Evolutionary conservation across 2,888 invertebrate genomes (phyloP), one percentile per base, ranked within the genome.

Genomic region (Trichopria drosophilae): DNA sequence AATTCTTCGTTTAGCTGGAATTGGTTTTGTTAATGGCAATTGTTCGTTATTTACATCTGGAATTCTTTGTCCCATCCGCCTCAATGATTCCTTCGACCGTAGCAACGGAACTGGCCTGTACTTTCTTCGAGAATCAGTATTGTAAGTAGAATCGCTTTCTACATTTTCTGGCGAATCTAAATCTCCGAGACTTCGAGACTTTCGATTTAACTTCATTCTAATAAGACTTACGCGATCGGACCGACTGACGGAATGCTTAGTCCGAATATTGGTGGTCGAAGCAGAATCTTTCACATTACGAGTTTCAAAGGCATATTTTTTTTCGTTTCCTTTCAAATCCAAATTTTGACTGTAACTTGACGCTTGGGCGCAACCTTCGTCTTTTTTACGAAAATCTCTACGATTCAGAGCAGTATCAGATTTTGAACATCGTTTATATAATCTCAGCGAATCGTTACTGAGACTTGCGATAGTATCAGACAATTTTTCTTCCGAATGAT

Each of bases 101-200:
- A 64, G 64, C 16, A 62, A 37, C 2, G 64, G 64, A 19, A 62
- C 51, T 3, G 65, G 62, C 22, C 59, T 64, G 29, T 59, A 56
- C 9, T 53, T 36, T 5, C 53, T 37, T 20, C 32, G 34, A 1
- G 37, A 15, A 9, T 53, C 50, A 7, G 24, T 20, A 2, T 37
- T 48, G 26, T 16, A 39, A 2, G 34, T 18, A 5, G 32, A 41
- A 13, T 32, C 32, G 32, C 13, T 32, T 6, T 40, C 32, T 9
- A 44, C 15, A 7, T 47, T 42, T 5, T 66, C 65, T 3, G 60
- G 42, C n/a, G 59, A 54, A 24, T 63, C 65, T 3, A 68, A 48
- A 40, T 69, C 66, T 26, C 66, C 66, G 34, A 69, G 51, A 32
- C 69, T 69, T 1, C 63, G 54, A 6, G 67, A 66, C n/a, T 63